Conservation (phyloP, 2,113 vertebrate genomes). For the Misgurnus mizolepis region DNA sequence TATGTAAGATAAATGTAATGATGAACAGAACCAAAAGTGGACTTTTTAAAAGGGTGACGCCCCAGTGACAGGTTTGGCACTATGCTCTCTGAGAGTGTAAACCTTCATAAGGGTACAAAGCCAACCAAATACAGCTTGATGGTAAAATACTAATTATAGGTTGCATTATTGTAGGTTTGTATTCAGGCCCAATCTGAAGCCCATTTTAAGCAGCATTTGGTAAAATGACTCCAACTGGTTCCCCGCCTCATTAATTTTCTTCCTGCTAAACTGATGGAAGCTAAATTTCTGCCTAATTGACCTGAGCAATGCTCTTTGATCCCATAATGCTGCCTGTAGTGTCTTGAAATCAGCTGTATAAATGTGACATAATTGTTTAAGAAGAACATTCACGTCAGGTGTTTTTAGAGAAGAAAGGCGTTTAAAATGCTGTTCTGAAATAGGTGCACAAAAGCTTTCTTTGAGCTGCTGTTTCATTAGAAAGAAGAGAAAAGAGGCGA, state of each 20-base stretch:
- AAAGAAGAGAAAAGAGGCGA: neutral
- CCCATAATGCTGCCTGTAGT: neutral
- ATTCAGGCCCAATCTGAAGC: neutral
- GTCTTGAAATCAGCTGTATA: slow-evolving; percentile 2
- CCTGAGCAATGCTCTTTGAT: slow-evolving; percentile 11
- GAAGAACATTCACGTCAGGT: slow-evolving; percentile 10
- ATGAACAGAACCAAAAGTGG: too few relatives aligned
- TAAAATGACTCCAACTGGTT: slow-evolving; percentile 20
- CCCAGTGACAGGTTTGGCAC: too few relatives aligned
- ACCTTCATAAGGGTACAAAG: slow-evolving; percentile 13
- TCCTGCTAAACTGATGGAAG: neutral
- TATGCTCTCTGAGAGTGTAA: neutral
- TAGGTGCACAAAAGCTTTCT: slow-evolving; percentile 13
- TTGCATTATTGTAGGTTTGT: slow-evolving; percentile 1
- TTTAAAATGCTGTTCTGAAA: slow-evolving; percentile 31
- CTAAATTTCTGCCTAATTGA: slow-evolving; percentile 14
- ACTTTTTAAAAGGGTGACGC: too few relatives aligned
- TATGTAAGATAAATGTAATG: too few relatives aligned
- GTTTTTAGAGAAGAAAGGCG: neutral
- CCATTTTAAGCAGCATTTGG: slow-evolving; percentile 3
- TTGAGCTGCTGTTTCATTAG: neutral
- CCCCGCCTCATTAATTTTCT: slow-evolving; percentile 7
- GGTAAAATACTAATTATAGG: slow-evolving; percentile 22
- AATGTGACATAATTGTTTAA: slow-evolving; percentile 10
- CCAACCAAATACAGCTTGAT: slow-evolving; percentile 3